Evolutionary conservation across 1,140 invertebrate species (phyloP), one percentile per base, ranked within the genome.

Genomic region (Drosophila fuyamai): DNA sequence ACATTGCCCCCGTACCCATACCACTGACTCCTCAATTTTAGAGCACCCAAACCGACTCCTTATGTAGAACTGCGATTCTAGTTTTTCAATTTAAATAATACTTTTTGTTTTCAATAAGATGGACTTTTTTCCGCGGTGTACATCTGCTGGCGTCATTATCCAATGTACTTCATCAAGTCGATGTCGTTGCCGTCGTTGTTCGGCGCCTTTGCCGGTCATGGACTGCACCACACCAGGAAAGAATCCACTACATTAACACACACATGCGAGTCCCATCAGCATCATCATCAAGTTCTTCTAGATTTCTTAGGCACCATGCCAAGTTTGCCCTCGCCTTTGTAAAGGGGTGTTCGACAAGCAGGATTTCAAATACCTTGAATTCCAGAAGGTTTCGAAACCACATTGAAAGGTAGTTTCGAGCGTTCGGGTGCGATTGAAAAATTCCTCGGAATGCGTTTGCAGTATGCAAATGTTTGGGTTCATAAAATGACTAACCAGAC

Each of bases 141-240:
- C 75, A 43, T 85, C 57, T 68, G 66, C 72, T 76, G 75, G 82
- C 82, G 82, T 86, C 83, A 86, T 86, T 86, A 86, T 86, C 70
- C 82, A 86, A 86, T 86, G 75, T 86, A 79, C 82, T 88, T 86
- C 82, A 86, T 88, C 79, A 86, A 81, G 51, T 76, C 59, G 41
- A 73, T 72, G 73, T 81, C 67, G 81, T 67, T 70, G 73, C 29
- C 62, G 57, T 59, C 29, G 48, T 16, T 63, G 47, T 44, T 23
- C 27, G 59, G 10, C 36, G 61, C 62, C 76, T 76, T 55, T 68
- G 81, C 82, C 82, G 82, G 82, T 88, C 79, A 82, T 82, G 77
- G 81, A 81, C 79, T 61, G 70, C 57, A 63, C 55, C 36, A 79
- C 50, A 79, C 50, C 41, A 65, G 44, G 36, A 47, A 66, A 63